Percentiles rank a stretch among this genome's conserved stretches.
These are phyloP conservation scores for Trichonephila clavata DNA, from an alignment of 1,140 invertebrate species.

Conservation along the genomic window DNA sequence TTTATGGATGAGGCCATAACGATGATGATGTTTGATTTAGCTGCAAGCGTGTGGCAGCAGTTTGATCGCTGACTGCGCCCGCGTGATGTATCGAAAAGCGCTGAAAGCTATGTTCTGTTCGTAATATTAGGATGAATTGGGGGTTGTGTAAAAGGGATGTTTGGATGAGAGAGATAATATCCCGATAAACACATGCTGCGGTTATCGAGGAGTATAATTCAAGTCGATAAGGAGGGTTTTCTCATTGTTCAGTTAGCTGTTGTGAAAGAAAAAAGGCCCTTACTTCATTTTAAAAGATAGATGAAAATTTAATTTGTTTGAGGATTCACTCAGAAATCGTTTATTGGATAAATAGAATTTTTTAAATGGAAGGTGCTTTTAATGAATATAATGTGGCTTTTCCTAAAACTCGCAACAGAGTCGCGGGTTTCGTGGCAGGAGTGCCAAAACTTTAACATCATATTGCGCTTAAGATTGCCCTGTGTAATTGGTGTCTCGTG, in stretches of 20 bases:
- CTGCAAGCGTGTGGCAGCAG: background rate
- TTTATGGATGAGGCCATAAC: constrained; percentile 49
- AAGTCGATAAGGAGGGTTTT: background rate
- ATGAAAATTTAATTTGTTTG: background rate
- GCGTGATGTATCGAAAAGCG: background rate
- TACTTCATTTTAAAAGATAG: background rate
- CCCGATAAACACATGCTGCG: background rate
- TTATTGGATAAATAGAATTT: background rate
- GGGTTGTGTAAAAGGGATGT: background rate
- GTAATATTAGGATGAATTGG: background rate
- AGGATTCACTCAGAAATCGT: background rate
- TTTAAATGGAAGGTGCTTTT: too few species aligned
- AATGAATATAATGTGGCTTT: too few species aligned
- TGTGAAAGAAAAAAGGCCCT: too few species aligned
- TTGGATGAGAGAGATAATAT: constrained; percentile 1
- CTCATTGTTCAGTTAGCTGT: background rate
- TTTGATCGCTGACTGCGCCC: background rate
- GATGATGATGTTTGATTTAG: constrained; percentile 54
- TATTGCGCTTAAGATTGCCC: too few species aligned
- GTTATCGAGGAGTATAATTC: background rate
- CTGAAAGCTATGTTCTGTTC: background rate
- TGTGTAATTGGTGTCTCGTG: too few species aligned
- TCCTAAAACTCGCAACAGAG: too few species aligned
- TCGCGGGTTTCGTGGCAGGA: too few species aligned
- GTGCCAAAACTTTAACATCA: too few species aligned